These are phyloP conservation scores for Thereva unica DNA, from an alignment of 2,888 invertebrate genomes.

Conservation along the genomic window DNA sequence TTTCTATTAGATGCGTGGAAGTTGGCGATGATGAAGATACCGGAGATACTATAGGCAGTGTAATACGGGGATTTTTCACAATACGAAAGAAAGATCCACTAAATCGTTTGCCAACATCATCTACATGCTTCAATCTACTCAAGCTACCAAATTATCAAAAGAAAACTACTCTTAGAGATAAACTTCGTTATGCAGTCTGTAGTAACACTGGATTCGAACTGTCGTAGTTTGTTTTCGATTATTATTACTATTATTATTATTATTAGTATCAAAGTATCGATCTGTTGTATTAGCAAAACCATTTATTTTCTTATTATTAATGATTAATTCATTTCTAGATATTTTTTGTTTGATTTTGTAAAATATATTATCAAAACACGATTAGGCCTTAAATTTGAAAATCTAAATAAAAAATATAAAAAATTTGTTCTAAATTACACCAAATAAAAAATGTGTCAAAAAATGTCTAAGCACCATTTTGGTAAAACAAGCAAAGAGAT, in stretches of 20 bases:
- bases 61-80: constrained; percentile 96
- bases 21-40: constrained; percentile 97
- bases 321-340: not conserved
- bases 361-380: no score
- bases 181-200: constrained; percentile 94
- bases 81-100: constrained; percentile 93
- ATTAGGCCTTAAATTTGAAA: no score
- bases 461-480: no score
- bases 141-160: constrained; percentile 98
- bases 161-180: constrained; percentile 91
- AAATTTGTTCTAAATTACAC: no score
- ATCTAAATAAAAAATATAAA: no score
- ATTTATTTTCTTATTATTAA: constrained; percentile 10
- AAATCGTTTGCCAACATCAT: constrained; percentile 95
- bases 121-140: constrained; percentile 97
- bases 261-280: no score
- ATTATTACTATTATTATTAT: constrained; percentile 21
- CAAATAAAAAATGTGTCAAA: no score
- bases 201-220: constrained; percentile 99
- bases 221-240: constrained; percentile 66
- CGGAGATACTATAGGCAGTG: constrained; percentile 79
- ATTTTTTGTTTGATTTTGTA: no score
- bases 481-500: no score
- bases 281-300: no score
- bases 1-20: constrained; percentile 98